Evolutionary conservation across 2,797 vertebrate species (phyloP), one percentile per base, ranked within the genome.

Genomic region (Darevskia mixta): DNA sequence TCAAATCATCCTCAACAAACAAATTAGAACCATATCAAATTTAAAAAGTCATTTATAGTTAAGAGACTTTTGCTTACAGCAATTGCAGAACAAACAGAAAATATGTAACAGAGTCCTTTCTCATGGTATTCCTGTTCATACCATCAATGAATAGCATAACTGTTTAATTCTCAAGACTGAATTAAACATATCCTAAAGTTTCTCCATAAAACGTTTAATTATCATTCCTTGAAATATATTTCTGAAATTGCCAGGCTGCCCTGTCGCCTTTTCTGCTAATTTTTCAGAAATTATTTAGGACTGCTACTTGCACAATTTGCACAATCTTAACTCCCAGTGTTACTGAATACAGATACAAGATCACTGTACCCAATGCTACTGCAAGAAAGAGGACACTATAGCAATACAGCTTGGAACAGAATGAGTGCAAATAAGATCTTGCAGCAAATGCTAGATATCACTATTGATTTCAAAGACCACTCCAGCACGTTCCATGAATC

Each of bases 181-280:
- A 80, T 1, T 72, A 25, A 64, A 75, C 58, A 45, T 45, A 18
- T 9, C 41, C 29, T 75, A 25, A 64, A 32, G 10, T 11, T 58
- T 23, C 29, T 43, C 67, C 23, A n/a, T 35, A 38, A 86, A 67
- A 49, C 38, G 43, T 27, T 86, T 79, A 86, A 55, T 67, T 49
- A 9, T 55, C 49, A 86, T 72, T 86, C 25, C 69, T 80, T 32
- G 35, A 80, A 86, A 69, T 86, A 41, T 15, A 71, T 41, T 79
- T 67, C 32, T 27, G 45, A 86, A 86, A 35, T 32, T n/a, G 73
- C 20, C 66, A 85, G 58, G 29, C 3, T 76, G 29, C 23, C 77
- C 45, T n/a, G 18, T 43, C 18, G 29, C 13, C 20, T n/a, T 20
- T 84, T 83, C 25, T 35, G 38, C 8, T 20, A 83, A 20, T 25